These are phyloP conservation scores for Mirounga angustirostris DNA, from an alignment of 2,113 vertebrate species.

Conservation along the genomic window DNA sequence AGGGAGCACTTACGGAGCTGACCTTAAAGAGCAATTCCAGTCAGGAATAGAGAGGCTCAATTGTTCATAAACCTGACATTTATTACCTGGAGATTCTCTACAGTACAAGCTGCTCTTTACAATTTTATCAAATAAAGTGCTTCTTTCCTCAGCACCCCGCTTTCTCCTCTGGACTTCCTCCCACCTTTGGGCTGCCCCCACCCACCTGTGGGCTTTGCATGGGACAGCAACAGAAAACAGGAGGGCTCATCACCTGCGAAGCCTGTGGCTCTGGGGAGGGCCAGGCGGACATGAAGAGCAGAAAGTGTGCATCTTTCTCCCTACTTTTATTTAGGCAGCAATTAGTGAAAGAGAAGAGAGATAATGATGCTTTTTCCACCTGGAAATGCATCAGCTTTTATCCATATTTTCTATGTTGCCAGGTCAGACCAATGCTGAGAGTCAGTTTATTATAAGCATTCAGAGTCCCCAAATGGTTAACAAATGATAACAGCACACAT, in stretches of 20 bases:
- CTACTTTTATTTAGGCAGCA: background rate
- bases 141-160: slow-evolving; percentile 64
- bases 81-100: slow-evolving; percentile 83
- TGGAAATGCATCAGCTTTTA: background rate
- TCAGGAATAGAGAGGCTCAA: slow-evolving; percentile 82
- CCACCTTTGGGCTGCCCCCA: accelerated
- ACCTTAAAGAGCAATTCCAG: slow-evolving; percentile 88
- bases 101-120: slow-evolving; percentile 82
- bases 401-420: background rate
- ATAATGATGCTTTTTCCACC: background rate
- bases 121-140: slow-evolving; percentile 85
- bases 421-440: background rate
- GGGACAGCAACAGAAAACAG: background rate
- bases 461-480: background rate
- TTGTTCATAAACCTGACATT: slow-evolving; percentile 90
- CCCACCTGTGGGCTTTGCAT: slow-evolving; percentile 26
- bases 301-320: too few relatives aligned
- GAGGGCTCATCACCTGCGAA: too few relatives aligned
- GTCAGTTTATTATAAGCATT: background rate
- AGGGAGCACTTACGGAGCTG: slow-evolving; percentile 80
- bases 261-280: background rate
- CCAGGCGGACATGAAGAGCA: background rate
- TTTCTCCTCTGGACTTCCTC: slow-evolving; percentile 50
- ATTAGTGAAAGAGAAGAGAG: background rate
- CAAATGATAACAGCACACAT: background rate